Percentiles rank a stretch among this genome's conserved stretches.
Conservation (phyloP, 2,888 invertebrate species). For the Ptychoptera albimana region DNA sequence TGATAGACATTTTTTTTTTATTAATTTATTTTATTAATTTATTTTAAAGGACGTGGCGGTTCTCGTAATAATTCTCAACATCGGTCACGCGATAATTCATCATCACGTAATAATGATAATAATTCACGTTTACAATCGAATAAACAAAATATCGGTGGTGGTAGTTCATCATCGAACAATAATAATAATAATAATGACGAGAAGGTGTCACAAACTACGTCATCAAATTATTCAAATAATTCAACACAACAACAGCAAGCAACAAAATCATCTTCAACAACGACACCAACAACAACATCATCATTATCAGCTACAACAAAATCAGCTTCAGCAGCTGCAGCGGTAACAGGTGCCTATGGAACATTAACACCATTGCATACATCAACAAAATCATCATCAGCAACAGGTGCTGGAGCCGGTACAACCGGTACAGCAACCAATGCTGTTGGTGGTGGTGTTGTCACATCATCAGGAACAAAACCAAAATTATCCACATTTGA, state of each 20-base stretch:
- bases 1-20: slow-evolving; percentile 3
- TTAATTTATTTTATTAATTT: slow-evolving; percentile 2
- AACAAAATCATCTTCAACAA: slow-evolving; percentile 1
- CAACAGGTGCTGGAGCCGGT: too few species aligned
- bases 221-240: slow-evolving; percentile 14
- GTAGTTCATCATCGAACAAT: too few species aligned
- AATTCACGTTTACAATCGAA: too few species aligned
- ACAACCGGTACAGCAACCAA: too few species aligned
- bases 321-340: slow-evolving; percentile 5
- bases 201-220: slow-evolving; percentile 25
- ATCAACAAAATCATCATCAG: too few species aligned
- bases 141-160: too few species aligned
- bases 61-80: slow-evolving; percentile 44
- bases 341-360: slow-evolving; percentile 7
- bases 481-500: too few species aligned
- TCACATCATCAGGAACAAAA: too few species aligned
- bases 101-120: slow-evolving; percentile 16
- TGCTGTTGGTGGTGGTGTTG: too few species aligned
- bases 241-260: too few species aligned
- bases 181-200: slow-evolving; percentile 14
- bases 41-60: slow-evolving; percentile 31
- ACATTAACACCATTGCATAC: too few species aligned
- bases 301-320: slow-evolving; percentile 13
- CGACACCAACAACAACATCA: slow-evolving; percentile 21
- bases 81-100: slow-evolving; percentile 31